These are phyloP conservation scores for Aphidoletes aphidimyza DNA, from an alignment of 2,888 invertebrate species.

Conservation along the genomic window DNA sequence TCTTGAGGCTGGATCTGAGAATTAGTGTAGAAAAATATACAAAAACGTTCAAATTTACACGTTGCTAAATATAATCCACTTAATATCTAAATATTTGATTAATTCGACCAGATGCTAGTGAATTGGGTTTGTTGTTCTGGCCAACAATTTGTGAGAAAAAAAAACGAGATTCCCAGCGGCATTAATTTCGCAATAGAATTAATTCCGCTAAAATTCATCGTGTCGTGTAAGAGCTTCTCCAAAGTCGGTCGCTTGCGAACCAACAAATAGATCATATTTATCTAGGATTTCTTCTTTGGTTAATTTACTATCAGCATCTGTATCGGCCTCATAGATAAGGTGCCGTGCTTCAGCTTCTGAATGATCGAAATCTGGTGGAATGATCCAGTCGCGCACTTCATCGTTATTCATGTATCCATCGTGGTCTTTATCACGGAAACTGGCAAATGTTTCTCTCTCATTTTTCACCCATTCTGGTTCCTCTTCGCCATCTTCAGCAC, in stretches of 20 bases:
- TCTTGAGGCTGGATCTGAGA: neutral
- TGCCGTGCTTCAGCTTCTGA: slow-evolving; percentile 96
- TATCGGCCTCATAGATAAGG: slow-evolving; percentile 93
- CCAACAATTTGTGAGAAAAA: no score
- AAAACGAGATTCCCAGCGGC: no score
- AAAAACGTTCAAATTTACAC: neutral
- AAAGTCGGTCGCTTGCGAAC: slow-evolving; percentile 98
- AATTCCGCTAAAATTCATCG: slow-evolving; percentile 90
- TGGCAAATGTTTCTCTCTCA: slow-evolving; percentile 90
- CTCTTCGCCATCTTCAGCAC: slow-evolving; percentile 72
- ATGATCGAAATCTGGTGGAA: slow-evolving; percentile 96
- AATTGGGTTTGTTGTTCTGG: neutral
- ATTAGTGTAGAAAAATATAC: neutral
- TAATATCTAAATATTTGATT: neutral
- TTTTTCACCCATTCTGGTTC: slow-evolving; percentile 97
- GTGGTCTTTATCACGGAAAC: slow-evolving; percentile 69
- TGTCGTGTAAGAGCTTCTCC: slow-evolving; percentile 95
- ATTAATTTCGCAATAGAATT: no score
- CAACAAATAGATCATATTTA: slow-evolving; percentile 97
- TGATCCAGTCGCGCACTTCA: slow-evolving; percentile 94
- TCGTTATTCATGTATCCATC: slow-evolving; percentile 89
- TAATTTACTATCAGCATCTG: slow-evolving; percentile 88
- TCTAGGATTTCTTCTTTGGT: slow-evolving; percentile 89
- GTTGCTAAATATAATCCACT: neutral
- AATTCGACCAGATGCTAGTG: neutral